Evolutionary conservation across 2,888 invertebrate genomes (phyloP), one percentile per base, ranked within the genome.

Genomic region (Opisthograptis luteolata): DNA sequence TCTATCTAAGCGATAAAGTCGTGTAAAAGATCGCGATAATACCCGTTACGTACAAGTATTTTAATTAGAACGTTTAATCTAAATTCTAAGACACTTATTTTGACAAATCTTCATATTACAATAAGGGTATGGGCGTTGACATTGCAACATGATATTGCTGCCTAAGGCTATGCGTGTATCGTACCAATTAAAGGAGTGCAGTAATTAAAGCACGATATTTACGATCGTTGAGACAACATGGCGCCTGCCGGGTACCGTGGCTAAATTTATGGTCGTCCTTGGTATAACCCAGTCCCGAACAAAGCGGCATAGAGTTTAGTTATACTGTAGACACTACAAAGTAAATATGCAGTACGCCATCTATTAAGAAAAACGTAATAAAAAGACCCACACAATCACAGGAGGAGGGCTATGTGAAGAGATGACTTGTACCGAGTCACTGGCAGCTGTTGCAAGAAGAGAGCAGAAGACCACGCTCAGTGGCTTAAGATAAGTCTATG

Each of bases 161-260:
- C 43, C 10, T 45, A 31, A 3, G 35, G 34, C 36, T 22, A 49
- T 78, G 84, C 89, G 87, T 89, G 88, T 70, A 63, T 69, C 67
- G 66, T 58, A 60, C 75, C 80, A 84, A 85, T 88, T 86, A 86
- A 77, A 84, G 74, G 74, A 70, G 64, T 64, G 62, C 66, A 72
- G 73, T 84, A 88, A 89, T 89, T 87, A 88, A 83, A 84, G 84
- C 78, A 70, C 79, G 78, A 85, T 86, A 87, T 88, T 82, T 84
- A 84, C 81, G 82, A 81, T 79, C 74, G 79, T 78, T 77, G 69
- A 85, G 86, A 87, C 86, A 84, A 85, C 76, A 76, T 76, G 81
- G 81, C 80, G 80, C 81, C 73, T 59, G 68, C n/a, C n/a, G 77
- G 78, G 79, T 75, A 70, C 69, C 66, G 64, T 76, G 75, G 70